Conservation (phyloP, 1,140 invertebrate species). For the Saccostrea glomerata region DNA sequence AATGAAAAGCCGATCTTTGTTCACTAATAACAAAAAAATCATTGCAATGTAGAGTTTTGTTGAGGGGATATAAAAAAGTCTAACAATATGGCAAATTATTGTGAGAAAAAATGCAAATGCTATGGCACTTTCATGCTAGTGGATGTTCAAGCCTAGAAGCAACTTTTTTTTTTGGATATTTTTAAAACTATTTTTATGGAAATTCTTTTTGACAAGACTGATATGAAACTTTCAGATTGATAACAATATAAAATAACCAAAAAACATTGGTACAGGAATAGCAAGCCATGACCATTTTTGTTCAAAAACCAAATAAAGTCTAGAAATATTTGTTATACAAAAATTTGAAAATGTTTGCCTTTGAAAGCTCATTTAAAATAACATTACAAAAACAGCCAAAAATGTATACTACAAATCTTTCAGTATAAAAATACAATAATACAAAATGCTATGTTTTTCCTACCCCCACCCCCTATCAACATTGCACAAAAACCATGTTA, state of each 20-base stretch:
- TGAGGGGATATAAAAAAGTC: constrained; percentile 11
- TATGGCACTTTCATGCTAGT: constrained; percentile 37
- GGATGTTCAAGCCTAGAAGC: constrained; percentile 38
- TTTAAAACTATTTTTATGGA: background rate
- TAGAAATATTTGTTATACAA: background rate
- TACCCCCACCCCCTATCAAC: background rate
- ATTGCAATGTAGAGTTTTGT: constrained; percentile 32
- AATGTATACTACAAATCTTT: constrained; percentile 32
- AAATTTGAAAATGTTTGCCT: background rate
- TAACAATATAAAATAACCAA: constrained; percentile 38
- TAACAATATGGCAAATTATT: constrained; percentile 22
- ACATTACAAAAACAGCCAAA: constrained; percentile 13
- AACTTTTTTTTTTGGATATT: constrained; percentile 8
- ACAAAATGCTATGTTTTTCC: constrained; percentile 12
- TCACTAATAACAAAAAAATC: constrained; percentile 17
- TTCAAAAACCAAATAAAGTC: background rate
- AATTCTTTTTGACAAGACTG: constrained; percentile 35
- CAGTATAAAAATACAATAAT: constrained; percentile 38
- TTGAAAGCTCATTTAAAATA: background rate
- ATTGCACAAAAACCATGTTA: constrained; percentile 30
- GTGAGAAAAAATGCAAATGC: constrained; percentile 32
- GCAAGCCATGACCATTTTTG: background rate
- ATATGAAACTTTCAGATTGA: constrained; percentile 41
- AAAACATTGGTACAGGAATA: constrained; percentile 5
- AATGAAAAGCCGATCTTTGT: constrained; percentile 27